Base-by-base conservation (phyloP, 2,888 invertebrate genomes). In the Cephus nigrinus region DNA sequence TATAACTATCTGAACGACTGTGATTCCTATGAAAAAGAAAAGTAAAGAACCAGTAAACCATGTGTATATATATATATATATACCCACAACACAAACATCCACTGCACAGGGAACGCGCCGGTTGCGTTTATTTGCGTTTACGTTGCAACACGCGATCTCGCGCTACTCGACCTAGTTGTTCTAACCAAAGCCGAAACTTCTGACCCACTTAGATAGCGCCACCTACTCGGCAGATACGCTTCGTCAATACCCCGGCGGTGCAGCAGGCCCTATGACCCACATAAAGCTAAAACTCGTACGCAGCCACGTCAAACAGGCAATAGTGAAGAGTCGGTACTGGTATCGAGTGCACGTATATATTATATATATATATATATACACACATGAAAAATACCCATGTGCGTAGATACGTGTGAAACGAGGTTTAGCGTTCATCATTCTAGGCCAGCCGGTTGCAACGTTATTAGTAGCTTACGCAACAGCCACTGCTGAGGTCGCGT, bases 151-250 rank as follows among this genome's bases (percentile, higher is more conserved):
- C 77, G 69, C 40, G 12, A 40, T 36, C 36, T 15, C 40, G 40
- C 40, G 40, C 40, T 15, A 34, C 68, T 31, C 80, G 84, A 82
- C 86, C 86, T 76, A 84, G 81, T 86, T 87, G 80, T 77, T 79
- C 78, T 68, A 77, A 78, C 80, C 77, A 78, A 75, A 82, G 76
- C 78, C 81, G 83, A 81, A 82, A 83, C 84, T 82, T 83, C 80
- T 81, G 80, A 80, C 82, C 82, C 75, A 69, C 71, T 71, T 78
- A 82, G 81, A 84, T 82, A 84, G 74, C 72, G 73, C 32, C 34
- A 40, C 40, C 40, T 32, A 31, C 5, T 30, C 73, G 33, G 35
- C 69, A 69, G 69, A 69, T 69, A 69, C 69, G 30, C 69, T 30
- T 69, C 69, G 1, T 12, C 32, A 30, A 15, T 32, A 12, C 11